Conservation (phyloP, 2,113 vertebrate genomes). For the Psittacus erithacus region DNA sequence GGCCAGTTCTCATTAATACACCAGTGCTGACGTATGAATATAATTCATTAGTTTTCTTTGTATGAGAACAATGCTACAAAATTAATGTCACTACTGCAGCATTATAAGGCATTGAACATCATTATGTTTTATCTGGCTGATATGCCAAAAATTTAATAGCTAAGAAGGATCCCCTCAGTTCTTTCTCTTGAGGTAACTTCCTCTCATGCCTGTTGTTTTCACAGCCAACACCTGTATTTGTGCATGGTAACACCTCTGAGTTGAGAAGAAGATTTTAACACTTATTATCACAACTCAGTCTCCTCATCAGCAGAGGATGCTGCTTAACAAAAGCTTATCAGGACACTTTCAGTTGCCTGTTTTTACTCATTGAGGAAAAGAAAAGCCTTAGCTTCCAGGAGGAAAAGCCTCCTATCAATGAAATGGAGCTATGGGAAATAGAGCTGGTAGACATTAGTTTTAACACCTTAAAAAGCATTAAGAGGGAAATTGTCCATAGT, state of each 20-base stretch:
- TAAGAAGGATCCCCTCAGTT: background rate
- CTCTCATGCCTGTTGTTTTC: background rate
- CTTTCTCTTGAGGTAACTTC: background rate
- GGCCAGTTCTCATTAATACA: background rate
- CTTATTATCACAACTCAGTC: background rate
- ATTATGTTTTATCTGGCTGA: background rate
- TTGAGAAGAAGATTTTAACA: constrained; percentile 9
- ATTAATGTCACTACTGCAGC: background rate
- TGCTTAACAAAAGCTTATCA: background rate
- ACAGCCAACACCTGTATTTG: background rate
- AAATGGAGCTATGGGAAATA: background rate
- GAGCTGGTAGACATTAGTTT: constrained; percentile 19
- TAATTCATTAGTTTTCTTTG: background rate
- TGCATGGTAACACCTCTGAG: background rate
- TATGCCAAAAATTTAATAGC: background rate
- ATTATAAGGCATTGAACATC: background rate
- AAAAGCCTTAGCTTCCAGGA: background rate
- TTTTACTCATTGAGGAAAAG: background rate
- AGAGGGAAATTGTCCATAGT: constrained; percentile 13
- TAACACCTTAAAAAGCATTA: constrained; percentile 47
- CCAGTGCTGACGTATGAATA: background rate
- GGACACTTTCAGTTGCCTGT: background rate
- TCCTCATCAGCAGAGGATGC: background rate
- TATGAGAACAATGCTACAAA: background rate
- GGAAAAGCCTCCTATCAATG: background rate